Base-by-base conservation (phyloP, 2,113 vertebrate genomes). In the Triplophysa rosa region DNA sequence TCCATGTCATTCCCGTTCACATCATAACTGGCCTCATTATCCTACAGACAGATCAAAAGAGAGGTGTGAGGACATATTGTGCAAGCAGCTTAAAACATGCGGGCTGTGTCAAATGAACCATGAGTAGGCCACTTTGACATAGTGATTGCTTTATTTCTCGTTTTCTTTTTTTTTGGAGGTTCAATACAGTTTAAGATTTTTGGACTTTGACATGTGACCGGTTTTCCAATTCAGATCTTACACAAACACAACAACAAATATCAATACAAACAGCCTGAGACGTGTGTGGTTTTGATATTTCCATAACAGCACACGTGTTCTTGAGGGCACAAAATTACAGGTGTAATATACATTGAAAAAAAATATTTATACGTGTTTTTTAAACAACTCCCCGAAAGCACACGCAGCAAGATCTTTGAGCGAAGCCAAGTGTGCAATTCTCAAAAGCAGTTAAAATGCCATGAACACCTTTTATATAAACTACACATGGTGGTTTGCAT, bases 1-100 rank as follows among this genome's bases (percentile, higher is more conserved):
- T 99, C 98, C 92, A 95, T 91, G 89, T 99, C 98, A 78, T 99
- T 98, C 79, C 97, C 96, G 86, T 99, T 99, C 87, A 99, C 97
- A 83, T 99, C 98, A 86, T 94, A 99, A 91, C 98, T 99, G 80
- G 98, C 98, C 79, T 96, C 93, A 0, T 95, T 93, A 90, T 99
- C 98, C 98, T 99, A 86, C 52, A 91, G 84, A 89, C 17, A 80
- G 80, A 82, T 86, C 73, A 83, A 78, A 66, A 58, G 65, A 61
- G 37, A 79, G 14, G 24, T 3, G 61, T 24, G 9, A 49, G 13
- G 24, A n/a, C 26, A 54, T 47, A 29, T 42, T n/a, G 17, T n/a
- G 63, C 10, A 58, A 21, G 5, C 6, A 52, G 14, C 12, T 52
- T 16, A 52, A 52, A 52, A 16, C 49, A 52, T 17, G 14, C 14